phyloP scores from a whole-genome alignment of 2,113 vertebrate genomes.

The Halcyon malimbica region DNA sequence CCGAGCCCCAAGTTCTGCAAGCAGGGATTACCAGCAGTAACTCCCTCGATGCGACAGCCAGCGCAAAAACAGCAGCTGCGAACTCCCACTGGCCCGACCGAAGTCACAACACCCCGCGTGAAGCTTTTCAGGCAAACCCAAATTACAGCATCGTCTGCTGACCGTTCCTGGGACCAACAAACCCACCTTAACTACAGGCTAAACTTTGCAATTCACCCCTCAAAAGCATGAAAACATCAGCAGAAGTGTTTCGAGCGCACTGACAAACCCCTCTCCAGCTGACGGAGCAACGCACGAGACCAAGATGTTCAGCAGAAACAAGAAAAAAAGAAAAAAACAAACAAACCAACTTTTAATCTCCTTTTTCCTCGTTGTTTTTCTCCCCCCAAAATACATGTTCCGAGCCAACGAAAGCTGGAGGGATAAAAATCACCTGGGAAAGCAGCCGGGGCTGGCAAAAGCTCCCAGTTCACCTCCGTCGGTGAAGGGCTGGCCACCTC shows the following conservation, averaged over 20 bases:
- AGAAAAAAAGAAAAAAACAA: no score
- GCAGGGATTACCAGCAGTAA: background rate
- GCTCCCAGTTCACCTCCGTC: background rate
- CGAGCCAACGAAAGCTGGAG: background rate
- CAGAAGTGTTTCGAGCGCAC: constrained; percentile 2
- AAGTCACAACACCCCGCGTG: background rate
- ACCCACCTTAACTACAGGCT: constrained; percentile 21
- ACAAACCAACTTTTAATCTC: background rate
- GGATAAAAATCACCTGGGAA: background rate
- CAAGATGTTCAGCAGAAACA: rapidly evolving
- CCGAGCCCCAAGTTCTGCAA: background rate
- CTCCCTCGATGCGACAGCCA: background rate
- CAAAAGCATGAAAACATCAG: background rate
- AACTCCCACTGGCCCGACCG: background rate
- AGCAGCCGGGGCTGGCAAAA: background rate
- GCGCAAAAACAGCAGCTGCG: constrained; percentile 18
- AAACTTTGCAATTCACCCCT: constrained; percentile 30
- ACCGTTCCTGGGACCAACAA: background rate
- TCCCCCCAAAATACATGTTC: rapidly evolving
- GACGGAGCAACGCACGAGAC: rapidly evolving
- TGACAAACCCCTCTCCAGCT: background rate
- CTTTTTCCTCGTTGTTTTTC: background rate
- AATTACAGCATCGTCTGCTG: constrained; percentile 50
- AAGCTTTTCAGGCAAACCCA: constrained; percentile 50
- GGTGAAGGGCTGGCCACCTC: background rate